A percentile compares a stretch with the other conserved stretches of the same genome.
phyloP scores from a whole-genome alignment of 2,888 invertebrate species.

The Agapetus fuscipes region DNA sequence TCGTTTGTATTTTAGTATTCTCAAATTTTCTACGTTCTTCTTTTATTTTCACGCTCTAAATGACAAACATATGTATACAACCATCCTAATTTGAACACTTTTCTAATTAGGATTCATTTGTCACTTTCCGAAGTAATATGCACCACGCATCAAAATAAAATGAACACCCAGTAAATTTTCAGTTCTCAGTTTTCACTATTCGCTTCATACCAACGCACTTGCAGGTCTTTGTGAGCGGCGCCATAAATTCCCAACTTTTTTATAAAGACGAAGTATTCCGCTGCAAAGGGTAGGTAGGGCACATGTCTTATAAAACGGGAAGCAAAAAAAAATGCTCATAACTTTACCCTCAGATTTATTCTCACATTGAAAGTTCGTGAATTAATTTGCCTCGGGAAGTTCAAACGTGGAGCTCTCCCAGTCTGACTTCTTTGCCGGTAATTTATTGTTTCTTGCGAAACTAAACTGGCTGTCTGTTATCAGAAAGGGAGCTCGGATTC shows the following conservation, averaged over 20 bases:
- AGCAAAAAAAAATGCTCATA: constrained; percentile 19
- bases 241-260: constrained; percentile 19
- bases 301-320: constrained; percentile 17
- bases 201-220: too few relatives aligned
- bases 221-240: too few relatives aligned
- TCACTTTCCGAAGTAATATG: too few relatives aligned
- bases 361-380: constrained; percentile 21
- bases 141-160: too few relatives aligned
- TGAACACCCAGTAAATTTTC: too few relatives aligned
- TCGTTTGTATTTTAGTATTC: too few relatives aligned
- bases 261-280: constrained; percentile 19
- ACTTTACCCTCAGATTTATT: constrained; percentile 21
- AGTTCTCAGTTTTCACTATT: too few relatives aligned
- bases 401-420: constrained; percentile 12
- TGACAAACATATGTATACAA: too few relatives aligned
- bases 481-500: constrained; percentile 8
- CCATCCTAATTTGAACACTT: too few relatives aligned
- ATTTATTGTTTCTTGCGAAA: constrained; percentile 20
- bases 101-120: too few relatives aligned
- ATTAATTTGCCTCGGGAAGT: constrained; percentile 20
- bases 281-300: constrained; percentile 12
- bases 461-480: constrained; percentile 20
- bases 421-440: constrained; percentile 9
- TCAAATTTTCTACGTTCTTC: too few relatives aligned
- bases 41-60: too few relatives aligned